Conservation (phyloP, 2,113 vertebrate genomes). For the Lophius piscatorius region DNA sequence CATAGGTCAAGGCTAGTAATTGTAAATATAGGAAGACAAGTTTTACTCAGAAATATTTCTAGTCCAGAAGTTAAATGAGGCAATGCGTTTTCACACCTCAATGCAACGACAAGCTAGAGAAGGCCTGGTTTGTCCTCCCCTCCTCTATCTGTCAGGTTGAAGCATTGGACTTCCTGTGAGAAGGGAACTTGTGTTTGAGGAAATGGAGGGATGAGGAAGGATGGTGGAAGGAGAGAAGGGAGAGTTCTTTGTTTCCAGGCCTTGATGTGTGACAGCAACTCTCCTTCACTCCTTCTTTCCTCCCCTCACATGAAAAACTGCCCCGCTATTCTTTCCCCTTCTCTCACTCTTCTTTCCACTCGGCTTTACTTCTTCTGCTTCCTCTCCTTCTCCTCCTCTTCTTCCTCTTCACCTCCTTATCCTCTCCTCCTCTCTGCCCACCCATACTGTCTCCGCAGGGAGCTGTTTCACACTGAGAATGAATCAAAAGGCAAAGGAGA, state of each 20-base stretch:
- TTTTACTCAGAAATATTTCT: too few relatives aligned
- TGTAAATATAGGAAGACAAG: too few relatives aligned
- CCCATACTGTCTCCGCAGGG: conserved; percentile 97
- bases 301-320: conserved; percentile 78
- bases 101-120: conserved; percentile 2
- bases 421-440: conserved; percentile 89
- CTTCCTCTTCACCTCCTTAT: conserved; percentile 76
- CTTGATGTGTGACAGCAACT: conserved; percentile 98
- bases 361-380: conserved; percentile 74
- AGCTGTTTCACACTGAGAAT: conserved; percentile 96
- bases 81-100: conserved; percentile 9
- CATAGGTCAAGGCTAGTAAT: too few relatives aligned
- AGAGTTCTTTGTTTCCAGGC: conserved; percentile 96
- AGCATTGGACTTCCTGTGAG: conserved; percentile 87
- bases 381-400: conserved; percentile 74
- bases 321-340: conserved; percentile 68
- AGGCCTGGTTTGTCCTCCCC: neutral
- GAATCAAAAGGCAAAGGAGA: conserved; percentile 98
- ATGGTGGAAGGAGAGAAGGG: conserved; percentile 78
- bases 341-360: conserved; percentile 32
- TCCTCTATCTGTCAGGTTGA: conserved; percentile 15
- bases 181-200: conserved; percentile 89
- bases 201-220: conserved; percentile 76
- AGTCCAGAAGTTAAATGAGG: neutral
- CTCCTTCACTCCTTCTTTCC: conserved; percentile 67